Percentiles rank a stretch among this genome's conserved stretches.
Conservation (phyloP, 1,140 invertebrate species). For the Anthonomus grandis region DNA sequence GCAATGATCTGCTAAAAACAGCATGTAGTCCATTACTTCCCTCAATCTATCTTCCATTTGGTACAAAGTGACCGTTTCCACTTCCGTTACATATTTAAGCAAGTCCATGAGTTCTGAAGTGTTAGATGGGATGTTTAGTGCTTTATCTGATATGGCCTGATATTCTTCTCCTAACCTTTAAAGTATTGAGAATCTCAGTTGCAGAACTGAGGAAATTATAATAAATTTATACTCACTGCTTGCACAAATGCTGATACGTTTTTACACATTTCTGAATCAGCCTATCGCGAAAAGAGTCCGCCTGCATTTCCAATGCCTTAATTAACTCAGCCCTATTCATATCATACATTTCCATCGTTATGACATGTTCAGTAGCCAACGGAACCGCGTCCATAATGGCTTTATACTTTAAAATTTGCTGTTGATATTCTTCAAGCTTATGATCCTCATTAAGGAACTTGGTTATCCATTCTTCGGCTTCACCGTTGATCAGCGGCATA, state of each 20-base stretch:
- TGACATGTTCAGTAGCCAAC: constrained; percentile 61
- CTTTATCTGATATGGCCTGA: constrained; percentile 73
- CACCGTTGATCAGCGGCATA: constrained; percentile 72
- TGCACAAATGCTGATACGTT: constrained; percentile 76
- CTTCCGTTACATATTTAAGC: constrained; percentile 71
- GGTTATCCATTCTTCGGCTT: constrained; percentile 58
- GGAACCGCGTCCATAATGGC: constrained; percentile 62
- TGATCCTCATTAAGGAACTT: constrained; percentile 64
- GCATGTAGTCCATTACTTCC: constrained; percentile 63
- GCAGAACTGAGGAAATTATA: no score
- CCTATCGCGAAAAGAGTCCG: constrained; percentile 66
- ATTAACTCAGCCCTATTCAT: constrained; percentile 82
- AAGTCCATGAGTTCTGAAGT: constrained; percentile 83
- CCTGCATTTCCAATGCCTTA: constrained; percentile 62
- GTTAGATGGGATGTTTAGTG: constrained; percentile 74
- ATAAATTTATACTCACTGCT: constrained; percentile 59
- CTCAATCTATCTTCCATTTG: constrained; percentile 72
- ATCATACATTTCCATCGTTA: constrained; percentile 81
- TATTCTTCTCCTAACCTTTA: constrained; percentile 82
- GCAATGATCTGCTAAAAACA: constrained; percentile 78
- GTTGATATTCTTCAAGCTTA: constrained; percentile 65
- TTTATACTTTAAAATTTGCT: constrained; percentile 64
- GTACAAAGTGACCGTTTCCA: constrained; percentile 66
- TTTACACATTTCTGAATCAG: constrained; percentile 70
- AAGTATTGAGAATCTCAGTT: no score